Conservation (phyloP, 2,113 vertebrate genomes). For the Psophia crepitans region DNA sequence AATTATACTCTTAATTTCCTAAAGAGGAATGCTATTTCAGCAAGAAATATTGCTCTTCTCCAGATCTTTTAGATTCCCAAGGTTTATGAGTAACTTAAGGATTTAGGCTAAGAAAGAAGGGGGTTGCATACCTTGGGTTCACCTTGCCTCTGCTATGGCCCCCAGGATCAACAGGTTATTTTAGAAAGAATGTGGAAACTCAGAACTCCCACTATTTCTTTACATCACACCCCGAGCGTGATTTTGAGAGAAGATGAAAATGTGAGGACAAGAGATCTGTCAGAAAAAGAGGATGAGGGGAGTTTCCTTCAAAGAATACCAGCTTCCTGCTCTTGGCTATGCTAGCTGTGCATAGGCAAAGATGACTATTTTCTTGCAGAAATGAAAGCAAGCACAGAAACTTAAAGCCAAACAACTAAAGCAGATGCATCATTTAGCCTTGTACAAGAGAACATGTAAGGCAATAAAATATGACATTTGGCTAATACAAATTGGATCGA, state of each 20-base stretch:
- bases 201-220: neutral
- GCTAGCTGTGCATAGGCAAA: neutral
- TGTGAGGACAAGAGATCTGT: neutral
- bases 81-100: neutral
- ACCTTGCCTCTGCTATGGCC: neutral
- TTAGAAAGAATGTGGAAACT: neutral
- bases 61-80: neutral
- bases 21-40: neutral
- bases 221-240: neutral
- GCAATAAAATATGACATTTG: neutral
- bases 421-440: neutral
- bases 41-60: neutral
- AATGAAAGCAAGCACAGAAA: neutral
- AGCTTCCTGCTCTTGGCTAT: neutral
- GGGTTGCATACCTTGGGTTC: neutral
- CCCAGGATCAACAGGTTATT: neutral
- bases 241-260: neutral
- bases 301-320: neutral
- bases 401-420: neutral
- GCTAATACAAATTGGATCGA: neutral
- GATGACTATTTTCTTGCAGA: neutral
- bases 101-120: neutral
- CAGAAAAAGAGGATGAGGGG: neutral
- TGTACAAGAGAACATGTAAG: neutral
- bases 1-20: neutral